Evolutionary conservation across 2,113 vertebrate genomes (phyloP).

Genomic region (Philantomba maxwellii): DNA sequence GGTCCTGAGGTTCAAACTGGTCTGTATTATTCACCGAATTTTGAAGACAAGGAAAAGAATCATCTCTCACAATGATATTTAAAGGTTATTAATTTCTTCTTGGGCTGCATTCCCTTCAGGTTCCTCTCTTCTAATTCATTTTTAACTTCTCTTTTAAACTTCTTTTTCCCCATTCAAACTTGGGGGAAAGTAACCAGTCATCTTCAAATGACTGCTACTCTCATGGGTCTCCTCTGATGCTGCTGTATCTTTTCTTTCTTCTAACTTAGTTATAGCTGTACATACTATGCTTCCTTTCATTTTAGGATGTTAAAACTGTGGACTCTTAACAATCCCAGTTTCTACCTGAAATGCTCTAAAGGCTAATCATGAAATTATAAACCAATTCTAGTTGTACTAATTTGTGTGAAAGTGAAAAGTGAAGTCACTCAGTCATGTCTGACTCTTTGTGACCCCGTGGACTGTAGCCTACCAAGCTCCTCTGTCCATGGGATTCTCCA

Average conservation of each 20-base stretch:
- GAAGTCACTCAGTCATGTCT: no score
- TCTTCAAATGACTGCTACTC: not conserved
- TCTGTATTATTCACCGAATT: not conserved
- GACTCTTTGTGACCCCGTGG: no score
- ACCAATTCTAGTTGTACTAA: constrained; percentile 16
- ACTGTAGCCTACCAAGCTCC: no score
- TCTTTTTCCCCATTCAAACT: not conserved
- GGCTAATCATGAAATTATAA: constrained; percentile 24
- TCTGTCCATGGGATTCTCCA: no score
- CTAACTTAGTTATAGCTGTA: not conserved
- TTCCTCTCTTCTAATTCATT: not conserved
- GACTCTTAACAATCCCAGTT: not conserved
- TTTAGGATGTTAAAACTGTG: constrained; percentile 19
- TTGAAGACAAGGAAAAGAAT: not conserved
- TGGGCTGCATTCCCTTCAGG: not conserved
- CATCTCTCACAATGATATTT: not conserved
- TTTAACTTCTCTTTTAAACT: constrained; percentile 32
- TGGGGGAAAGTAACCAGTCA: not conserved
- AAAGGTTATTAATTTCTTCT: constrained; percentile 30
- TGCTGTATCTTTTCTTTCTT: constrained; percentile 10
- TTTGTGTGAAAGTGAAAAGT: not conserved
- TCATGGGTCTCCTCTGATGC: not conserved
- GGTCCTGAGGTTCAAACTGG: not conserved
- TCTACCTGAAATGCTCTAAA: constrained; percentile 4
- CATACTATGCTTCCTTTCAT: not conserved